A percentile compares a stretch with the other conserved stretches of the same genome.
These are phyloP conservation scores for Hemitrygon akajei DNA, from an alignment of 2,797 vertebrate species.

Conservation along the genomic window DNA sequence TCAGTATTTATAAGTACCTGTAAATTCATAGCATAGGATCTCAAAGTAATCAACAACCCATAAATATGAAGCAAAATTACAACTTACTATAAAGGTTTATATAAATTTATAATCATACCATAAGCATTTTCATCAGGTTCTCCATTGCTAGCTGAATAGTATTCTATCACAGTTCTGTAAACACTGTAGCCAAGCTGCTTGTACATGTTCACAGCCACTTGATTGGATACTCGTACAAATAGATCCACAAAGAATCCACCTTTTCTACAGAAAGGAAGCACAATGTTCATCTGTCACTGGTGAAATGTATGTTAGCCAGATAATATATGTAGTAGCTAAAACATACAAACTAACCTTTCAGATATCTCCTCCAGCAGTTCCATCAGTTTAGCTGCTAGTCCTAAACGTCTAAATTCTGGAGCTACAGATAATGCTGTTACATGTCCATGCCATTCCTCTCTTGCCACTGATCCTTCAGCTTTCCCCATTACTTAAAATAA, in stretches of 20 bases:
- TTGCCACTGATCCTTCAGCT: conserved; percentile 85
- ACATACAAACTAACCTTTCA: conserved; percentile 67
- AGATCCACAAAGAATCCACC: conserved; percentile 93
- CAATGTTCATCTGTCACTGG: not conserved
- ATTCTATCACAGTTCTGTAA: conserved; percentile 86
- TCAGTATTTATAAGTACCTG: too few relatives aligned
- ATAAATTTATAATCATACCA: conserved; percentile 57
- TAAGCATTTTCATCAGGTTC: conserved; percentile 92
- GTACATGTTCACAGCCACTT: conserved; percentile 94
- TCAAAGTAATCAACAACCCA: not conserved
- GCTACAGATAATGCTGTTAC: conserved; percentile 90
- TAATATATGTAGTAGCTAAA: not conserved
- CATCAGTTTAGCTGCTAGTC: conserved; percentile 89
- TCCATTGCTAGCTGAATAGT: conserved; percentile 89
- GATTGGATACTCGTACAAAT: conserved; percentile 92
- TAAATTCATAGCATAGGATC: not conserved
- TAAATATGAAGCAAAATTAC: not conserved
- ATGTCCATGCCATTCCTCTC: conserved; percentile 92
- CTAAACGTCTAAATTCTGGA: conserved; percentile 83
- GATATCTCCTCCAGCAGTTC: conserved; percentile 92
- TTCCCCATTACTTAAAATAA: conserved; percentile 83
- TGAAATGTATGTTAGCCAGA: not conserved
- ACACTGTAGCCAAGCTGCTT: conserved; percentile 91
- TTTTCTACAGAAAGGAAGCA: conserved; percentile 60
- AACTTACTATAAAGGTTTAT: too few relatives aligned